Evolutionary conservation across 2,113 vertebrate genomes (phyloP).

Genomic region (Papio anubis): DNA sequence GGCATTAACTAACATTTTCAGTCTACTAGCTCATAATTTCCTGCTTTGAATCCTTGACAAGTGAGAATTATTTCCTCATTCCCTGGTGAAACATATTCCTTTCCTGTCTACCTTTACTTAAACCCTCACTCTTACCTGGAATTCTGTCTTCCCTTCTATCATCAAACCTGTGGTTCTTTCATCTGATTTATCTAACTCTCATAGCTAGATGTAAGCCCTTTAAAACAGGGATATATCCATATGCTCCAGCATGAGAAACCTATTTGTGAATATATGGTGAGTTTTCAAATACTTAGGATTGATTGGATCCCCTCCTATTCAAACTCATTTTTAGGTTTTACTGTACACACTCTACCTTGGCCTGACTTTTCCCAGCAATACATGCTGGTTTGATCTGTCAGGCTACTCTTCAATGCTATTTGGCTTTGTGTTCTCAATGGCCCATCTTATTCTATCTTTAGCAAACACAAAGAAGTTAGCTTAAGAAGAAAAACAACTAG

Average conservation of each 20-base stretch:
- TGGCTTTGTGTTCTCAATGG: background rate
- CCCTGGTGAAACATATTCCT: background rate
- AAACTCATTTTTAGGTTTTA: background rate
- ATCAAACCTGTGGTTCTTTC: background rate
- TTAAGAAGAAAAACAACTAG: background rate
- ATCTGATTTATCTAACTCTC: background rate
- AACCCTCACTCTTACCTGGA: background rate
- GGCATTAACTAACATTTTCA: background rate
- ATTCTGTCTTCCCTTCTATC: background rate
- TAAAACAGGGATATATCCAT: background rate
- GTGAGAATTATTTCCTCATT: background rate
- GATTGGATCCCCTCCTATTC: background rate
- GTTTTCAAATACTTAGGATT: background rate
- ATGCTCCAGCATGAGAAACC: background rate
- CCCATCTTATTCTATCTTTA: background rate
- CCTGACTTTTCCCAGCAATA: background rate
- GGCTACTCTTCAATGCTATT: too few species aligned
- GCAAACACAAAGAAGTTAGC: background rate
- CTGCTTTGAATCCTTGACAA: background rate
- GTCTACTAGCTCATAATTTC: background rate
- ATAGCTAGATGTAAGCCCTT: background rate
- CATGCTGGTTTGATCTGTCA: background rate
- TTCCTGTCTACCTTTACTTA: background rate
- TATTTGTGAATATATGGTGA: background rate
- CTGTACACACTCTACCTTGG: rapidly evolving